Evolutionary conservation across 2,797 vertebrate genomes (phyloP), one percentile per base, ranked within the genome.

Genomic region (Oreochromis grahami): DNA sequence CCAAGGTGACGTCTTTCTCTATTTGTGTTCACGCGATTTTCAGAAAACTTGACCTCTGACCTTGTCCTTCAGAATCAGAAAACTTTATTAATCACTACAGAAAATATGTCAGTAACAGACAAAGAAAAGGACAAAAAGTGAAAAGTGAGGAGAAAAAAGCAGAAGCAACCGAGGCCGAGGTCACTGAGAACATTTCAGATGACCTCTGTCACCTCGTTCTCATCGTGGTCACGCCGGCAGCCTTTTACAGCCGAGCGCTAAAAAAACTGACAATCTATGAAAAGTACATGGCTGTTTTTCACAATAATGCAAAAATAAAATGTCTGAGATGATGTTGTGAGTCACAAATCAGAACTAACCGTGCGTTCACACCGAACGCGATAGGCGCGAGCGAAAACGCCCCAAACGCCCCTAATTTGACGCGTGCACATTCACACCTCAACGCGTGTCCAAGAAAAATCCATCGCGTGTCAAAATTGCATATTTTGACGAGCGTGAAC

Each of bases 261-360:
- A 34, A 60, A 60, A 19, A n/a, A 2, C 0, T 4, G 0, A 4
- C 0, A 0, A 19, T 29, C 29, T 29, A 5, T 34, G 32, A 2
- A 34, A 3, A 60, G 17, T 1, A 17, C 26, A 17, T 8, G 2
- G 26, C 14, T 58, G 26, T 10, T 32, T 58, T 0, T 58, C 14
- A 32, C 55, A 58, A 1, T 17, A 58, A 32, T 1, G 26, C 55
- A 17, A 32, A 6, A 17, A 10, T 32, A 32, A 58, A 32, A 32
- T 0, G 55, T 32, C 26, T 2, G 14, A 32, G 26, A 58, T 4
- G 14, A 58, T 58, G 55, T 4, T 58, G 26, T 58, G 55, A 58
- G 55, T 58, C 55, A 58, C 26, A 32, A 6, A 32, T 58, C 5
- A 60, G 6, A 34, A 60, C 56, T 60, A 24, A 24, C 24, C 3